phyloP scores from a whole-genome alignment of 2,888 invertebrate species.

The Microctonus aethiopoides region DNA sequence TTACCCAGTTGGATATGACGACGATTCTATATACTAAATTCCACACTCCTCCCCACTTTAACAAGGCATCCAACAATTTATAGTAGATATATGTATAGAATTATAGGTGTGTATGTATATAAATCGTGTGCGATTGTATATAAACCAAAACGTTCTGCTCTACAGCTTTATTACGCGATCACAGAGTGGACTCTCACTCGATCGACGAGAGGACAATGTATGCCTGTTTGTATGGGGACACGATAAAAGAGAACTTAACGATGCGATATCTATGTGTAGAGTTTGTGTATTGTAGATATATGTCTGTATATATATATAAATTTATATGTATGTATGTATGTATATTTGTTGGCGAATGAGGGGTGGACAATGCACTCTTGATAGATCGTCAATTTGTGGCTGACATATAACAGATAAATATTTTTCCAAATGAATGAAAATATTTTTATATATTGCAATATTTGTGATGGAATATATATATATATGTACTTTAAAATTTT shows the following conservation, averaged over 20 bases:
- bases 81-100: background rate
- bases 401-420: conserved; percentile 21
- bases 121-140: background rate
- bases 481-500: too few species aligned
- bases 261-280: conserved; percentile 6
- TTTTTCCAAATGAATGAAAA: background rate
- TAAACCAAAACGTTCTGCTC: conserved; percentile 7
- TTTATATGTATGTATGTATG: background rate
- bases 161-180: conserved; percentile 25
- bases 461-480: too few species aligned
- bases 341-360: background rate
- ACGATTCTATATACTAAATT: conserved; percentile 7
- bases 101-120: too few species aligned
- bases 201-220: conserved; percentile 21
- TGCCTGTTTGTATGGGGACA: conserved; percentile 28
- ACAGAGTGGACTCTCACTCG: conserved; percentile 28
- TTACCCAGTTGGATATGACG: conserved; percentile 24
- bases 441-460: too few species aligned
- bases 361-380: conserved; percentile 19
- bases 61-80: conserved; percentile 16
- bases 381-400: conserved; percentile 17
- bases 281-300: background rate
- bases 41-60: conserved; percentile 9
- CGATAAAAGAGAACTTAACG: conserved; percentile 33
- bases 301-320: too few species aligned